Base-by-base conservation (phyloP, 2,888 invertebrate species). In the Amblyteles armatorius region DNA sequence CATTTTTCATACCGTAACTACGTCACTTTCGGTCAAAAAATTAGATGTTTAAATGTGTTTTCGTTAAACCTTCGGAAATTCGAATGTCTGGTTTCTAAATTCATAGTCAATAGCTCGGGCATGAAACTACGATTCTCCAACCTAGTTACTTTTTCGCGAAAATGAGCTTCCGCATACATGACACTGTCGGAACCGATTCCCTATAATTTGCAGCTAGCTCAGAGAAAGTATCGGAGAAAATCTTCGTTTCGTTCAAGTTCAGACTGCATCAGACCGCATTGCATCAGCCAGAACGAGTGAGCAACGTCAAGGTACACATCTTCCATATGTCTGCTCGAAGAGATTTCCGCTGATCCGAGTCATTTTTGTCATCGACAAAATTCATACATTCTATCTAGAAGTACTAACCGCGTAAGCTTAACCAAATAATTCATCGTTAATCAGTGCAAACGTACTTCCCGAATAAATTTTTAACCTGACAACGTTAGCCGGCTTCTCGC, bases 251-350 rank as follows among this genome's bases (percentile, higher is more conserved):
- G 50, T 40, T 40, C 40, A 11, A 40, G 40, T 11, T 40, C 29
- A 55, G 22, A 33, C 11, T 13, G 33, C 19, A n/a, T 33, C 71
- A 36, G 36, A 11, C 22, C 55, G 33, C 19, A 40, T 73, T 73
- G 13, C 72, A 40, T 73, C 72, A 73, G 72, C 57, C 22, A 22
- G 40, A 26, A 22, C 50, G 13, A 26, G 22, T 26, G 13, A 73
- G 26, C 6, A 22, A 40, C 2, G 36, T 26, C 40, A 40, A 40
- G 40, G 40, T 55, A 33, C 72, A 3, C 22, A 22, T 55, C 7
- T 11, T 55, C 55, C 72, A 73, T 73, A 73, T 73, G 72, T 16
- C 72, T 16, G 40, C 16, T 55, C 22, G 57, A 36, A 26, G 29
- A 7, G 3, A 2, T 4, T 55, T 68, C 16, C 26, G 11, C 19